Evolutionary conservation across 1,140 invertebrate genomes (phyloP).

Genomic region (Panagrolaimus sp.): DNA sequence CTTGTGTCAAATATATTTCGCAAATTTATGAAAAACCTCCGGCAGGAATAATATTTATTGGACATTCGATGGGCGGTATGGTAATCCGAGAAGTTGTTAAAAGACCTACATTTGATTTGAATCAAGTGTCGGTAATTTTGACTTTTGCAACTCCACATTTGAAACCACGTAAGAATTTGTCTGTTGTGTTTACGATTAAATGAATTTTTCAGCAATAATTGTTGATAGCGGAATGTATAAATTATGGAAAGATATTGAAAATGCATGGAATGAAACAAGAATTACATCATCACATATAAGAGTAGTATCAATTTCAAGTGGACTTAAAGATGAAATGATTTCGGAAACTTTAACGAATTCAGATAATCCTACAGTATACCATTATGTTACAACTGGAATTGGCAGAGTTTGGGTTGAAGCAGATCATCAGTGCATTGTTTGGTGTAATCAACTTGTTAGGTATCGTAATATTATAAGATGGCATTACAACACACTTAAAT

Average conservation of each 20-base stretch:
- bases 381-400: constrained; percentile 29
- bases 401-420: constrained; percentile 46
- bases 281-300: constrained; percentile 20
- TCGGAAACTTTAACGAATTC: constrained; percentile 36
- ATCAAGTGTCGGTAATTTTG: constrained; percentile 26
- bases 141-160: constrained; percentile 35
- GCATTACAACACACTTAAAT: not conserved
- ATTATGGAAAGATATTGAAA: constrained; percentile 32
- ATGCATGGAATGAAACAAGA: constrained; percentile 1
- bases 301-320: constrained; percentile 39
- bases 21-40: constrained; percentile 27
- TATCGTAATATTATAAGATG: constrained; percentile 10
- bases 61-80: constrained; percentile 47
- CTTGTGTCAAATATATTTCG: constrained; percentile 27
- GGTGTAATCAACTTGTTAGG: constrained; percentile 51
- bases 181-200: not conserved
- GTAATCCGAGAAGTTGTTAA: constrained; percentile 27
- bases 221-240: constrained; percentile 31
- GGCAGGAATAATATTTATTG: constrained; percentile 36
- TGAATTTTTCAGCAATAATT: constrained; percentile 25
- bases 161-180: constrained; percentile 34
- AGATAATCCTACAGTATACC: constrained; percentile 12
- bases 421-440: constrained; percentile 49
- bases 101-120: constrained; percentile 16
- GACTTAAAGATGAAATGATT: constrained; percentile 41